phyloP scores from a whole-genome alignment of 2,888 invertebrate genomes.

The Himalopsyche kuldschensis region DNA sequence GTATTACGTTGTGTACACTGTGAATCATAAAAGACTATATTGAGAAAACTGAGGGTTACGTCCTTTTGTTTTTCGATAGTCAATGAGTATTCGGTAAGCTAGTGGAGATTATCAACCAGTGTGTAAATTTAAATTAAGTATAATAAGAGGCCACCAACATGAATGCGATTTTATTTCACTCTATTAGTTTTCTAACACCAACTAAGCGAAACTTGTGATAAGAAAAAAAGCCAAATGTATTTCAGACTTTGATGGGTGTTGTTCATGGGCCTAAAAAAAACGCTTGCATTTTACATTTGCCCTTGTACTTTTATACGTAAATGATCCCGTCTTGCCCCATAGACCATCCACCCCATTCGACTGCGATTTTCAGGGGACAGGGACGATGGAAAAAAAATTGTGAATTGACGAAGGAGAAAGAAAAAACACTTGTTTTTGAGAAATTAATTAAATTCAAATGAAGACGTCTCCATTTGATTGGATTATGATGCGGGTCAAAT shows the following conservation, averaged over 20 bases:
- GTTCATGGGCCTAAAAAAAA: not conserved
- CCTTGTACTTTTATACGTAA: not conserved
- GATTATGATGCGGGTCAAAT: not conserved
- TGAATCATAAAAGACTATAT: too few species aligned
- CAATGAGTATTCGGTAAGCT: too few species aligned
- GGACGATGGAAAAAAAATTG: constrained; percentile 14
- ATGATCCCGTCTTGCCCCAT: not conserved
- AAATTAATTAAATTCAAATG: constrained; percentile 16
- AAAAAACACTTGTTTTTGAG: constrained; percentile 15
- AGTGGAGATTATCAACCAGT: too few species aligned
- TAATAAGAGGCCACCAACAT: too few species aligned
- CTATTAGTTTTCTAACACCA: too few species aligned
- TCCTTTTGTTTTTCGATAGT: too few species aligned
- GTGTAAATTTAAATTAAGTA: too few species aligned
- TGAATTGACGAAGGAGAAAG: constrained; percentile 15
- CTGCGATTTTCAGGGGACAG: not conserved
- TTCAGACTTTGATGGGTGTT: not conserved
- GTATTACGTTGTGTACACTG: too few species aligned
- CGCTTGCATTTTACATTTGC: not conserved
- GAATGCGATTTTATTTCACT: too few species aligned
- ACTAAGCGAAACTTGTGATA: too few species aligned
- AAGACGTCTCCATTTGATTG: constrained; percentile 18
- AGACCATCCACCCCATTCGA: not conserved
- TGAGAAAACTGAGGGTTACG: too few species aligned
- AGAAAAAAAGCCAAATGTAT: too few species aligned